Percentiles rank a stretch among this genome's conserved stretches.
Conservation (phyloP, 2,113 vertebrate species). For the Hemiprocne comata region DNA sequence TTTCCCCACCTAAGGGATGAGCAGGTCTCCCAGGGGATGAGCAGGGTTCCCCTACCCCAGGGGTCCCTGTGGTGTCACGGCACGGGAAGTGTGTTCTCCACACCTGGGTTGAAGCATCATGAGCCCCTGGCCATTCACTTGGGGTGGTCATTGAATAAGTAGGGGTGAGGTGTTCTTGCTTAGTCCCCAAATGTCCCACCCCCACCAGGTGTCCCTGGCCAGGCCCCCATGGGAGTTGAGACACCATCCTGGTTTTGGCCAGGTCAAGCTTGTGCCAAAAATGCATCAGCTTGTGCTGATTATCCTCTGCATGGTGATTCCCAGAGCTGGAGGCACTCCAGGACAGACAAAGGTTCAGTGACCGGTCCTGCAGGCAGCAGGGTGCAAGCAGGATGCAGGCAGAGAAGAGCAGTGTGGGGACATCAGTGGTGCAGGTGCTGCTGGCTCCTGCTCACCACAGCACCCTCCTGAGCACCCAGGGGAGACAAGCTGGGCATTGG, state of each 20-base stretch:
- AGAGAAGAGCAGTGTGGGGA: background rate
- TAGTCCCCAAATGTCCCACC: accelerated
- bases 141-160: accelerated
- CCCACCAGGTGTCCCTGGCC: background rate
- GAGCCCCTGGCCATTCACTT: background rate
- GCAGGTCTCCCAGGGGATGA: background rate
- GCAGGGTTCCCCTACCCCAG: background rate
- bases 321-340: background rate
- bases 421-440: accelerated
- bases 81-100: accelerated
- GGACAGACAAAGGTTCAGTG: background rate
- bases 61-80: accelerated
- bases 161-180: background rate
- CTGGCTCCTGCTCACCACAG: accelerated
- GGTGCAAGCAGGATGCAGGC: background rate
- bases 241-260: background rate
- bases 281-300: background rate
- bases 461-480: background rate
- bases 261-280: background rate
- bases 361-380: background rate
- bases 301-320: background rate
- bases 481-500: too few relatives aligned
- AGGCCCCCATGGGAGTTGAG: background rate
- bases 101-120: accelerated
- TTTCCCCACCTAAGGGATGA: background rate